A percentile compares a stretch with the other conserved stretches of the same genome.
Evolutionary conservation across 2,888 invertebrate genomes (phyloP).

Genomic region (Ochropacha duplaris): DNA sequence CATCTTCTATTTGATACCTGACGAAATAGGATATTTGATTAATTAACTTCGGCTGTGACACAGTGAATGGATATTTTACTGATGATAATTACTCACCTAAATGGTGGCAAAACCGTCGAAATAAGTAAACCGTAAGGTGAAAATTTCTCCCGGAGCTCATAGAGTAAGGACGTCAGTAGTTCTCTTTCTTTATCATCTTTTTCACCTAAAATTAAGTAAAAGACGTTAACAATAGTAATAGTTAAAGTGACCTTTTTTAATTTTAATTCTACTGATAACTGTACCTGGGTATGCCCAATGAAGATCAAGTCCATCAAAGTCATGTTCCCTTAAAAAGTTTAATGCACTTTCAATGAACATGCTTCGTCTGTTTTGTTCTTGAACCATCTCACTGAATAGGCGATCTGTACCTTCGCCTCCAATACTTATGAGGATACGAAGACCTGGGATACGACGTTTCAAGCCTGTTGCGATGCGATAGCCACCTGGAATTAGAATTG

Average conservation of each 20-base stretch:
- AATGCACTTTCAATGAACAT: constrained; percentile 86
- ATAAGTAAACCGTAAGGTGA: constrained; percentile 80
- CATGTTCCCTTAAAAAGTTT: constrained; percentile 84
- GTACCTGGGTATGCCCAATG: constrained; percentile 89
- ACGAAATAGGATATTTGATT: constrained; percentile 12
- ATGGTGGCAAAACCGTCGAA: constrained; percentile 83
- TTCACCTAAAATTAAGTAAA: constrained; percentile 66
- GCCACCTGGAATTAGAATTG: constrained; percentile 80
- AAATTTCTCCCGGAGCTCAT: constrained; percentile 84
- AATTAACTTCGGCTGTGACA: not conserved
- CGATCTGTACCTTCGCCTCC: constrained; percentile 87
- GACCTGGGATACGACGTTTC: constrained; percentile 85
- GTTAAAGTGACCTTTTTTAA: not conserved
- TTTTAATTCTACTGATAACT: not conserved
- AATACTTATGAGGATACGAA: constrained; percentile 88
- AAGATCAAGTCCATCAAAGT: constrained; percentile 92
- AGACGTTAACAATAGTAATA: not conserved
- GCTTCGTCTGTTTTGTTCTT: constrained; percentile 76
- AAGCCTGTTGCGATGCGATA: constrained; percentile 87
- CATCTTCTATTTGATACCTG: constrained; percentile 85
- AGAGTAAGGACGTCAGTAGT: constrained; percentile 79
- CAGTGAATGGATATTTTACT: not conserved
- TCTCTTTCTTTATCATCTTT: constrained; percentile 80
- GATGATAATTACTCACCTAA: constrained; percentile 58
- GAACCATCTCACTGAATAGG: constrained; percentile 84